Evolutionary conservation across 2,113 vertebrate genomes (phyloP).

Genomic region (Alexandromys fortis): DNA sequence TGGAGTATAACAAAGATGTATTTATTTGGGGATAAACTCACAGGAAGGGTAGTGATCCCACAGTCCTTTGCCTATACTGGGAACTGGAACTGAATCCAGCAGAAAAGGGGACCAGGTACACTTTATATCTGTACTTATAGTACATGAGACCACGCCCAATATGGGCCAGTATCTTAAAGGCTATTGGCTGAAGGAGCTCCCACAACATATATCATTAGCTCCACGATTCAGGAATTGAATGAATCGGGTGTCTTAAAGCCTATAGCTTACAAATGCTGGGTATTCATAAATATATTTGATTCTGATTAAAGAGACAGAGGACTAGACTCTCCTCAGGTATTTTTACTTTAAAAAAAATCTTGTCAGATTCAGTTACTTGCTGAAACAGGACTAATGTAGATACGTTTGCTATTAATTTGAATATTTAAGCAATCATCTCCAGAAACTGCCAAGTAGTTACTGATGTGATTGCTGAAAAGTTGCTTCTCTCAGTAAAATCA

Average conservation of each 20-base stretch:
- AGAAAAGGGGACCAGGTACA: too few relatives aligned
- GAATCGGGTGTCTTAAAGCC: not conserved
- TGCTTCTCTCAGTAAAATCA: not conserved
- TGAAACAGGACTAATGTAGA: not conserved
- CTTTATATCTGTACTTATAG: too few relatives aligned
- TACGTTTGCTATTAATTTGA: not conserved
- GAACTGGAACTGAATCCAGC: too few relatives aligned
- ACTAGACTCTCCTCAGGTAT: not conserved
- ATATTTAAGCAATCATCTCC: not conserved
- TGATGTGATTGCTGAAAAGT: not conserved
- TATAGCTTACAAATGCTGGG: not conserved
- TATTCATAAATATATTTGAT: not conserved
- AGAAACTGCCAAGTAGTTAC: not conserved
- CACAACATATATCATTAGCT: too few relatives aligned
- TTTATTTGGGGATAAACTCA: too few relatives aligned
- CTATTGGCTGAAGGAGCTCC: too few relatives aligned
- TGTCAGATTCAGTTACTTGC: not conserved
- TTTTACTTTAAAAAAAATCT: constrained; percentile 31
- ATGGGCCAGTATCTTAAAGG: too few relatives aligned
- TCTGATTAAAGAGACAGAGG: not conserved
- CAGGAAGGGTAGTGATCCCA: too few relatives aligned
- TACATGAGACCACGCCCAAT: too few relatives aligned
- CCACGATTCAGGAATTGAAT: not conserved
- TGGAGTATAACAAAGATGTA: too few relatives aligned
- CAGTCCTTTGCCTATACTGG: too few relatives aligned